Conservation (phyloP, 2,888 invertebrate genomes). For the Euzophera pinguis region DNA sequence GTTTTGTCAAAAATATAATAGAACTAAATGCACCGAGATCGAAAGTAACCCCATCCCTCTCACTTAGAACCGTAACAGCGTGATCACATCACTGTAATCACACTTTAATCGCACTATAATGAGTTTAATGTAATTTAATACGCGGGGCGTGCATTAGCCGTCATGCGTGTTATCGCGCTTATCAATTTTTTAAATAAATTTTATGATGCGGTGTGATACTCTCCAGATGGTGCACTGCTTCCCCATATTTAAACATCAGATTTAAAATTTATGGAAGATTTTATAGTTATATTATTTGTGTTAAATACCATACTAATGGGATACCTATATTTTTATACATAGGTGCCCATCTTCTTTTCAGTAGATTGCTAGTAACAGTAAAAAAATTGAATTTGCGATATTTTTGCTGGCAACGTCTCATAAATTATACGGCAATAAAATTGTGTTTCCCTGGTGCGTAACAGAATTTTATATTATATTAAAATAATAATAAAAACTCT, state of each 20-base stretch:
- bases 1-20: constrained; percentile 31
- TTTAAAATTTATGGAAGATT: background rate
- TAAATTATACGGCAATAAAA: too few relatives aligned
- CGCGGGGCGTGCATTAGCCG: constrained; percentile 62
- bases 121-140: constrained; percentile 65
- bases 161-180: constrained; percentile 63
- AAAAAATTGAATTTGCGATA: too few relatives aligned
- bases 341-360: too few relatives aligned
- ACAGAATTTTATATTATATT: too few relatives aligned
- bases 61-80: constrained; percentile 18
- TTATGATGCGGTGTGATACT: constrained; percentile 43
- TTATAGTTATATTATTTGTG: too few relatives aligned
- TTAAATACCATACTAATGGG: too few relatives aligned
- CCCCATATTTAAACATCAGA: background rate
- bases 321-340: too few relatives aligned
- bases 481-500: too few relatives aligned
- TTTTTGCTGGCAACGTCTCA: too few relatives aligned
- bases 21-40: constrained; percentile 30
- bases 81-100: constrained; percentile 50
- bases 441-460: too few relatives aligned
- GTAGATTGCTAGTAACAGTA: too few relatives aligned
- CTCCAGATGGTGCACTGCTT: constrained; percentile 54
- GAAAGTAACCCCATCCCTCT: constrained; percentile 48
- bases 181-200: constrained; percentile 64
- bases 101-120: constrained; percentile 60